A percentile compares a stretch with the other conserved stretches of the same genome.
phyloP scores from a whole-genome alignment of 35 echinoderm and acorn worm genomes.

The Ptychodera flava region DNA sequence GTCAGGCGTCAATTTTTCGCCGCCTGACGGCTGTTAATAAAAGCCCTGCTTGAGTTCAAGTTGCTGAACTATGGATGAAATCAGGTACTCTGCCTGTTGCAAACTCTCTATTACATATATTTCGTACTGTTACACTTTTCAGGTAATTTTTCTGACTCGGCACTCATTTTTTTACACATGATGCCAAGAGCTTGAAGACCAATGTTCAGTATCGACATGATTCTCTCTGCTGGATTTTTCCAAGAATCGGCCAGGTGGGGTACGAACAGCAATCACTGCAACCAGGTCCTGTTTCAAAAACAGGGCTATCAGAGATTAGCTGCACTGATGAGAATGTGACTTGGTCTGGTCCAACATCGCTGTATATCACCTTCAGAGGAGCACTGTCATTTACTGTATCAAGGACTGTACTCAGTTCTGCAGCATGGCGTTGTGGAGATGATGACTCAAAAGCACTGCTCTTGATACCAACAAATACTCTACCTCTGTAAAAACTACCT shows the following conservation, averaged over 20 bases:
- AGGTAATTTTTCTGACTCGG: not conserved
- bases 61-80: too few species aligned
- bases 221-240: conserved; percentile 20
- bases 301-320: not conserved
- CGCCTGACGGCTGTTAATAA: too few species aligned
- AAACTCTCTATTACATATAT: too few species aligned
- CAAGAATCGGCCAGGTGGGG: conserved; percentile 1
- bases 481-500: conserved; percentile 12
- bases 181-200: conserved; percentile 12
- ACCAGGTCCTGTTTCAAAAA: conserved; percentile 4
- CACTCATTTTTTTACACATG: not conserved
- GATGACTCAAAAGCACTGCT: conserved; percentile 47
- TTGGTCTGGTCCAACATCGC: conserved; percentile 7
- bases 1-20: too few species aligned
- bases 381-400: not conserved
- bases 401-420: conserved; percentile 14
- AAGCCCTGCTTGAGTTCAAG: too few species aligned
- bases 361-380: not conserved
- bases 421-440: conserved; percentile 25
- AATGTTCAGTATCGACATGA: conserved; percentile 12
- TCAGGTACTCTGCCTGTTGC: too few species aligned
- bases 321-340: conserved; percentile 4
- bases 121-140: not conserved
- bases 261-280: not conserved
- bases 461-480: conserved; percentile 20